Percentiles rank a stretch among this genome's conserved stretches.
phyloP scores from a whole-genome alignment of 2,888 invertebrate species.

The Plagodis dolabraria region DNA sequence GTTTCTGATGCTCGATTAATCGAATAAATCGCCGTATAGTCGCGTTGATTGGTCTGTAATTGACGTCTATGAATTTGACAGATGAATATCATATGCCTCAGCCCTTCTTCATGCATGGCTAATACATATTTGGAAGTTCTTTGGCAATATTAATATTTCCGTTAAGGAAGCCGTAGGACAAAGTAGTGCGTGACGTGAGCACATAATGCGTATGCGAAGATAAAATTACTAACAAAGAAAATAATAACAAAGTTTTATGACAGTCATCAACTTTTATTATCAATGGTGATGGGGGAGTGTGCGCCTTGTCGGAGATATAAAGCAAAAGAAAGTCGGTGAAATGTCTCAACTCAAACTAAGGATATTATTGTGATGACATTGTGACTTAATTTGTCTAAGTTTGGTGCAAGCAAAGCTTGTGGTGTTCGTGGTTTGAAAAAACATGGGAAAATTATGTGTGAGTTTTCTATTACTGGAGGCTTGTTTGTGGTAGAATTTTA shows the following conservation, averaged over 20 bases:
- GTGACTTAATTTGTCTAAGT: neutral
- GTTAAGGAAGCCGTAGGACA: neutral
- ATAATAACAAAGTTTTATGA: neutral
- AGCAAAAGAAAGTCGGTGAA: neutral
- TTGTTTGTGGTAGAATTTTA: too few relatives aligned
- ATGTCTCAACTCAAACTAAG: neutral
- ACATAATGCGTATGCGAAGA: slow-evolving; percentile 1
- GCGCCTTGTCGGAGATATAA: neutral
- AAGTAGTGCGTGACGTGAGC: neutral
- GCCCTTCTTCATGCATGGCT: too few relatives aligned
- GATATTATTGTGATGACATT: neutral
- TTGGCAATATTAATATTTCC: neutral
- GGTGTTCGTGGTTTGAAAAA: too few relatives aligned
- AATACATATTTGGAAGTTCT: neutral
- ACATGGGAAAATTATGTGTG: too few relatives aligned
- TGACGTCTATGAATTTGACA: too few relatives aligned
- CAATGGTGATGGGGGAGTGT: neutral
- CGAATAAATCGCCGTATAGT: too few relatives aligned
- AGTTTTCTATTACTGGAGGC: too few relatives aligned
- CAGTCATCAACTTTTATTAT: neutral
- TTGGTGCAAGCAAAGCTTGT: too few relatives aligned
- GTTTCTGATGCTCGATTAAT: too few relatives aligned
- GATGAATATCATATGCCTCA: too few relatives aligned
- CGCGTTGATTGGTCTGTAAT: too few relatives aligned
- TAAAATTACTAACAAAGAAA: neutral